phyloP scores from a whole-genome alignment of 2,797 vertebrate species.

The Taenioides sp. region DNA sequence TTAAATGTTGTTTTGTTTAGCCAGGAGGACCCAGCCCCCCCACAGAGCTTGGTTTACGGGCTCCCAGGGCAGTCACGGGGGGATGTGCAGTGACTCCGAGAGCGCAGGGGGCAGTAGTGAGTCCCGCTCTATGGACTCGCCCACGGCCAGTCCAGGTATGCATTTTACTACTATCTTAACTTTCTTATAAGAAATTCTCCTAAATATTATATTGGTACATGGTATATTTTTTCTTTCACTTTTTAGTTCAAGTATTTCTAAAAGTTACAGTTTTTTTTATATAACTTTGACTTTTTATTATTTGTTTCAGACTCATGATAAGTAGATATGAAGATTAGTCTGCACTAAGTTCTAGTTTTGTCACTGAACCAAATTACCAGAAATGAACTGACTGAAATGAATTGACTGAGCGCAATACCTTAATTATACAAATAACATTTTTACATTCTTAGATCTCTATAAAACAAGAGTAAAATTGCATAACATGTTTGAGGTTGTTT shows the following conservation, averaged over 20 bases:
- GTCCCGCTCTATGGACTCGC: slow-evolving; percentile 96
- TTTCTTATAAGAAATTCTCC: too few relatives aligned
- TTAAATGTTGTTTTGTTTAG: slow-evolving; percentile 57
- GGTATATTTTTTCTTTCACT: neutral
- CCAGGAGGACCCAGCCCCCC: slow-evolving; percentile 75
- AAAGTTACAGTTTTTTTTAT: too few relatives aligned
- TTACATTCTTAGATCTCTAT: neutral
- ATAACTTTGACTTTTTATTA: too few relatives aligned
- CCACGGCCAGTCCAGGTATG: slow-evolving; percentile 95
- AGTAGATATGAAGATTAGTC: neutral
- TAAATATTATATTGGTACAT: too few relatives aligned
- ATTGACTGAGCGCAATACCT: too few relatives aligned
- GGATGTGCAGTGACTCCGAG: slow-evolving; percentile 98
- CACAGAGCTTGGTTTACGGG: slow-evolving; percentile 87
- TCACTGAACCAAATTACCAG: neutral
- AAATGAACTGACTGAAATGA: neutral
- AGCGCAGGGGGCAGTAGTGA: slow-evolving; percentile 98
- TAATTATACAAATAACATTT: neutral
- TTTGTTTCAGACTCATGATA: neutral
- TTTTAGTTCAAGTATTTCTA: too few relatives aligned
- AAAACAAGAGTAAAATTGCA: neutral
- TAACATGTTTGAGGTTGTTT: neutral
- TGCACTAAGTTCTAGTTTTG: neutral
- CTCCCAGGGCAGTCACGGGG: slow-evolving; percentile 83
- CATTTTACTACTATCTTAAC: slow-evolving; percentile 1